Conservation (phyloP, 2,113 vertebrate species). For the Bufo gargarizans region DNA sequence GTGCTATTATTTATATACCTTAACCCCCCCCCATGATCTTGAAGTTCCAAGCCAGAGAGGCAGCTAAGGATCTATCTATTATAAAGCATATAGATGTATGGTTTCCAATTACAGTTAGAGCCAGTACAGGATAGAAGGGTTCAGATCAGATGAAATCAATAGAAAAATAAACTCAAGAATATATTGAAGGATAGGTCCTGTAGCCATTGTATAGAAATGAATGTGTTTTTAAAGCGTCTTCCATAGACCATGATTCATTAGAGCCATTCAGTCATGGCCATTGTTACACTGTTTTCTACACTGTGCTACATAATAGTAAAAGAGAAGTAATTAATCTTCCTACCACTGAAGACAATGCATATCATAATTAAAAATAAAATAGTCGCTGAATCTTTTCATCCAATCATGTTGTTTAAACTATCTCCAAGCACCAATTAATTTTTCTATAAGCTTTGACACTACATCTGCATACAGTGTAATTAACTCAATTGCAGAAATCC, state of each 20-base stretch:
- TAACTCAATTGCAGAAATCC: slow-evolving; percentile 44
- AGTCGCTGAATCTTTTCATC: slow-evolving; percentile 50
- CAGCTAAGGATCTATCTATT: not conserved
- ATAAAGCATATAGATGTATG: not conserved
- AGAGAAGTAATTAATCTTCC: slow-evolving; percentile 50
- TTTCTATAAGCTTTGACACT: slow-evolving; percentile 52
- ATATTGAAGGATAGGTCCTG: slow-evolving; percentile 42
- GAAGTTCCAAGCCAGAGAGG: not conserved
- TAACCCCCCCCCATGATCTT: not conserved
- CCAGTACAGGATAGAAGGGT: not conserved
- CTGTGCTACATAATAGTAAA: slow-evolving; percentile 45
- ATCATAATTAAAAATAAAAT: slow-evolving; percentile 57
- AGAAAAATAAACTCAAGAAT: not conserved
- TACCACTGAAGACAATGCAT: slow-evolving; percentile 47
- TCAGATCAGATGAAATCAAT: slow-evolving; percentile 18
- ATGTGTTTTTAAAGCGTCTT: slow-evolving; percentile 31
- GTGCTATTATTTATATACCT: not conserved
- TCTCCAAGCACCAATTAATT: slow-evolving; percentile 50
- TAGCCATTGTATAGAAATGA: slow-evolving; percentile 45
- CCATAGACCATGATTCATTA: slow-evolving; percentile 41
- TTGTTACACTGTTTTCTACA: slow-evolving; percentile 48
- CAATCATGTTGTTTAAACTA: slow-evolving; percentile 40
- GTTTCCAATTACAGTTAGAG: not conserved
- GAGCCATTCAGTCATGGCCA: slow-evolving; percentile 29
- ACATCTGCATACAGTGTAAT: slow-evolving; percentile 36